Percentiles rank a stretch among this genome's conserved stretches.
Evolutionary conservation across 2,113 vertebrate genomes (phyloP).

Genomic region (Cheilinus undulatus): DNA sequence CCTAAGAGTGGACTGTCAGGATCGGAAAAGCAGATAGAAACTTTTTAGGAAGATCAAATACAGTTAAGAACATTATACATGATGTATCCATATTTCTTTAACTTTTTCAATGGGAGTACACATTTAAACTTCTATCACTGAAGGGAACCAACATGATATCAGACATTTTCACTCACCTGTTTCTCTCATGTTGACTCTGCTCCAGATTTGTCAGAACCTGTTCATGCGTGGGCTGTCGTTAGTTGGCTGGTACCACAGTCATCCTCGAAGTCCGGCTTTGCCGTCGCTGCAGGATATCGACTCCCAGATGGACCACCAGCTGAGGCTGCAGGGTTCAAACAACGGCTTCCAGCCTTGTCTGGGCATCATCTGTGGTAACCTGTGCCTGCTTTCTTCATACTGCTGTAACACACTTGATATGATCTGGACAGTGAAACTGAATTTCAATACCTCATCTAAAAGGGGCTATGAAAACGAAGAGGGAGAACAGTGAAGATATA

Average conservation of each 20-base stretch:
- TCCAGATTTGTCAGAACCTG: conserved; percentile 95
- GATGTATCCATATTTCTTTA: too few species aligned
- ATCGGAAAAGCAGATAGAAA: too few species aligned
- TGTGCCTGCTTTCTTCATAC: conserved; percentile 18
- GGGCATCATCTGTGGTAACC: conserved; percentile 95
- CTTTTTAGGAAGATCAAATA: too few species aligned
- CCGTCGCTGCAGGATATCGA: conserved; percentile 96
- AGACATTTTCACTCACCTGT: background rate
- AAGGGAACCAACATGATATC: background rate
- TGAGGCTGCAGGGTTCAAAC: conserved; percentile 92
- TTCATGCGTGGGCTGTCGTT: conserved; percentile 93
- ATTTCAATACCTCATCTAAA: background rate
- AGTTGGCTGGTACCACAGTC: conserved; percentile 99
- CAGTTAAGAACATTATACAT: too few species aligned
- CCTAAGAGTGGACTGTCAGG: too few species aligned
- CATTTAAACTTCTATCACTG: background rate
- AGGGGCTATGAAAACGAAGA: too few species aligned
- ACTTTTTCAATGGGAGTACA: too few species aligned
- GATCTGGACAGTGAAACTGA: background rate
- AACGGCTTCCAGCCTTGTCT: conserved; percentile 97
- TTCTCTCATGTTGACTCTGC: background rate
- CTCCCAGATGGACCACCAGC: conserved; percentile 96
- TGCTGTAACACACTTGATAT: background rate
- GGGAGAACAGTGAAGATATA: too few species aligned
- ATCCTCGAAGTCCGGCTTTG: conserved; percentile 90